Percentiles rank a stretch among this genome's conserved stretches.
Evolutionary conservation across 2,888 invertebrate species (phyloP).

Genomic region (Diarsia brunnea): DNA sequence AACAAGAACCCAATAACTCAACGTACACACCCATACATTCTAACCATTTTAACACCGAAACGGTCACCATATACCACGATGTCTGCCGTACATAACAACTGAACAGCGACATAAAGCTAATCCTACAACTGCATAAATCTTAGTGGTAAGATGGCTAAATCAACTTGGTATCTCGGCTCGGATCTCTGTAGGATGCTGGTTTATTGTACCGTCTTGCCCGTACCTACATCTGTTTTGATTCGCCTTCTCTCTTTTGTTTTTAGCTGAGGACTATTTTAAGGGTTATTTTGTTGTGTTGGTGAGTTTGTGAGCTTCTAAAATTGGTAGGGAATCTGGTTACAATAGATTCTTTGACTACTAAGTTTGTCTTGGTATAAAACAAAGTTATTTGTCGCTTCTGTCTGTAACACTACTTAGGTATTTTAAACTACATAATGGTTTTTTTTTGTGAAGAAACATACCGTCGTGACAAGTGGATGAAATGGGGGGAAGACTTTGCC

Average conservation of each 20-base stretch:
- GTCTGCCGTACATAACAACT: constrained; percentile 70
- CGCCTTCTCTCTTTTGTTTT: constrained; percentile 65
- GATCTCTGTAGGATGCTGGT: constrained; percentile 80
- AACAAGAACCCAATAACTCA: constrained; percentile 46
- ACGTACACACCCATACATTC: constrained; percentile 57
- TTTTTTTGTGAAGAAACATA: too few relatives aligned
- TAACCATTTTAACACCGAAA: constrained; percentile 66
- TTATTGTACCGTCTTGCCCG: constrained; percentile 66
- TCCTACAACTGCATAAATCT: constrained; percentile 81
- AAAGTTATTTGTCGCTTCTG: neutral
- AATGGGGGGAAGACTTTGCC: too few relatives aligned
- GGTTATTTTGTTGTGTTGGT: constrained; percentile 31
- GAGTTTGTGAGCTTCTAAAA: constrained; percentile 19
- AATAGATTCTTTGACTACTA: neutral
- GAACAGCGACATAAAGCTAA: constrained; percentile 83
- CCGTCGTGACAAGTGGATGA: too few relatives aligned
- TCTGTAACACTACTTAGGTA: neutral
- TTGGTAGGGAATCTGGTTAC: neutral
- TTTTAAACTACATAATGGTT: neutral
- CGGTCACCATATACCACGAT: constrained; percentile 67
- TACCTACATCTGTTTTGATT: constrained; percentile 71
- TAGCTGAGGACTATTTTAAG: constrained; percentile 54
- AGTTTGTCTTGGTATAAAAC: neutral
- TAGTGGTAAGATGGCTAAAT: constrained; percentile 83
- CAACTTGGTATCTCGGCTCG: constrained; percentile 83